These are phyloP conservation scores for Nerophis ophidion DNA, from an alignment of 2,113 vertebrate genomes.

Conservation along the genomic window DNA sequence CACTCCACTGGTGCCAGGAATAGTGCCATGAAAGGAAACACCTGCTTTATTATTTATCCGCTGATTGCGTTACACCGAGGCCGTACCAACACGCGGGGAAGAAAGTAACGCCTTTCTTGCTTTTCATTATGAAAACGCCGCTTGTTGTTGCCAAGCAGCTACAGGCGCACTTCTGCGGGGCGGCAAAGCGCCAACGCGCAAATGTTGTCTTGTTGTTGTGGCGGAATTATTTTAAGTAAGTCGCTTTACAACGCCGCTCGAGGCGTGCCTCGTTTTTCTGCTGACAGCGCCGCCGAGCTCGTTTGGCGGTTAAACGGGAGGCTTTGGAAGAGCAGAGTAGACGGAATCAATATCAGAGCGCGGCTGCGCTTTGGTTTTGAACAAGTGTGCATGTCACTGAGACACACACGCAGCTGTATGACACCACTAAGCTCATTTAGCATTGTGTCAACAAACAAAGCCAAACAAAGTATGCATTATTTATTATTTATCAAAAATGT, in stretches of 20 bases:
- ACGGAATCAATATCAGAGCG: too few species aligned
- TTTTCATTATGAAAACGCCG: conserved; percentile 42
- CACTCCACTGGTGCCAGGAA: conserved; percentile 21
- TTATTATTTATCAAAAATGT: too few species aligned
- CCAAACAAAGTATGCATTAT: too few species aligned
- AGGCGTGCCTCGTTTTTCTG: conserved; percentile 43
- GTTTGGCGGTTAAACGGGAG: conserved; percentile 41
- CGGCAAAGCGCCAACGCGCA: conserved; percentile 41
- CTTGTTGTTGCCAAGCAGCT: conserved; percentile 33
- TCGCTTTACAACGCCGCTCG: conserved; percentile 55
- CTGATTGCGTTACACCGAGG: conserved; percentile 28
- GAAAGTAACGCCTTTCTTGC: conserved; percentile 43
- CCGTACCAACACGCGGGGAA: conserved; percentile 34
- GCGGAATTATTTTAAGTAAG: conserved; percentile 55
- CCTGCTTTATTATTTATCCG: conserved; percentile 31
- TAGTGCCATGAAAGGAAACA: conserved; percentile 17
- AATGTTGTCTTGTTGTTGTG: conserved; percentile 61
- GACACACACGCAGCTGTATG: too few species aligned
- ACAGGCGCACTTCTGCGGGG: conserved; percentile 36
- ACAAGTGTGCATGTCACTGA: too few species aligned
- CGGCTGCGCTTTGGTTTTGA: too few species aligned
- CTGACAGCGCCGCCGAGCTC: conserved; percentile 48
- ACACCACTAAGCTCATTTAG: too few species aligned
- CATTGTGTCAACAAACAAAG: too few species aligned
- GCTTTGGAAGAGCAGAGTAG: conserved; percentile 13